Conservation (phyloP, 2,113 vertebrate genomes). For the Cepphus grylle region DNA sequence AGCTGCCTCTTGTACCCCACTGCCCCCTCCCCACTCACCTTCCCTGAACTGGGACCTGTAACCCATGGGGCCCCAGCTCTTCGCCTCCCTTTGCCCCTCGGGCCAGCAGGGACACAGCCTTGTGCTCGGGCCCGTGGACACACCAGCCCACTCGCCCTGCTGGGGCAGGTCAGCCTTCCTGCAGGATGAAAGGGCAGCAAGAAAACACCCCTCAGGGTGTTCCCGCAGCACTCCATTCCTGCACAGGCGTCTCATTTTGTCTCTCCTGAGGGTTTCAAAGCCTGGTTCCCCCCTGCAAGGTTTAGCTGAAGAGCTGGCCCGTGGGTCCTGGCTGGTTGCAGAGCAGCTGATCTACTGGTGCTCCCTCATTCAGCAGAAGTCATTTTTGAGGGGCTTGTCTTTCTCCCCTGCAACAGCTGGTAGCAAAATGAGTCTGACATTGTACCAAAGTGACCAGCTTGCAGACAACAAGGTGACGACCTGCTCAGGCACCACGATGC, state of each 20-base stretch:
- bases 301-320: not conserved
- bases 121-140: not conserved
- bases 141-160: accelerated
- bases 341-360: not conserved
- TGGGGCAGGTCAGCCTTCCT: not conserved
- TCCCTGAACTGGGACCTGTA: not conserved
- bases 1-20: not conserved
- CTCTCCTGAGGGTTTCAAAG: not conserved
- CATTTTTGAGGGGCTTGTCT: accelerated
- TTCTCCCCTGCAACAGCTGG: not conserved
- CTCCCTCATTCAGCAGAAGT: not conserved
- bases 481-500: not conserved
- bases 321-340: not conserved
- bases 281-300: not conserved
- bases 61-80: accelerated
- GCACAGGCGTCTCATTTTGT: not conserved
- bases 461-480: not conserved
- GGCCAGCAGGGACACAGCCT: not conserved
- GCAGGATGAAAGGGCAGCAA: not conserved
- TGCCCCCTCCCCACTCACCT: not conserved
- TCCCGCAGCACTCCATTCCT: accelerated
- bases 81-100: too few relatives aligned
- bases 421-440: not conserved
- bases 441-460: not conserved
- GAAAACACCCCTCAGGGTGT: not conserved